A percentile compares a stretch with the other conserved stretches of the same genome.
phyloP scores from a whole-genome alignment of 2,797 vertebrate genomes.

The Zalophus californianus region DNA sequence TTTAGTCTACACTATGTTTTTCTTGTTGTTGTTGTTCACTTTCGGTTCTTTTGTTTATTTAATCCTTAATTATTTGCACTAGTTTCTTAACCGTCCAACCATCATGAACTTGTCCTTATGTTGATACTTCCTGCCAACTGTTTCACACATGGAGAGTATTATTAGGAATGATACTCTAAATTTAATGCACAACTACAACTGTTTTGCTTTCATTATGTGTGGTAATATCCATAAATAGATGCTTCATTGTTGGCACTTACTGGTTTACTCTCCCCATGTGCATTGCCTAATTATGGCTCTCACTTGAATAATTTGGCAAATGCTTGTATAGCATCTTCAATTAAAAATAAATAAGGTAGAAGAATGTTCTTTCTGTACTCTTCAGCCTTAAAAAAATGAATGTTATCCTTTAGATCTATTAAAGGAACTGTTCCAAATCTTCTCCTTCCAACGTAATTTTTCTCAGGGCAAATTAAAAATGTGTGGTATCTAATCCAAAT shows the following conservation, averaged over 20 bases:
- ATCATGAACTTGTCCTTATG: slow-evolving; percentile 67
- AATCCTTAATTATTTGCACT: slow-evolving; percentile 76
- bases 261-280: slow-evolving; percentile 74
- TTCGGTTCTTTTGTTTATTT: slow-evolving; percentile 67
- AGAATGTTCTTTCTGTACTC: slow-evolving; percentile 86
- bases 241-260: slow-evolving; percentile 77
- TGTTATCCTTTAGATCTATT: slow-evolving; percentile 83
- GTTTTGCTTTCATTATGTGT: slow-evolving; percentile 83
- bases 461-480: slow-evolving; percentile 85
- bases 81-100: slow-evolving; percentile 74
- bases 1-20: not conserved
- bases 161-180: slow-evolving; percentile 81
- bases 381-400: slow-evolving; percentile 69
- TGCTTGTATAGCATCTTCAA: slow-evolving; percentile 79
- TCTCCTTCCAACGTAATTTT: slow-evolving; percentile 83
- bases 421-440: slow-evolving; percentile 81
- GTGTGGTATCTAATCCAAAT: slow-evolving; percentile 83
- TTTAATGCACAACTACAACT: slow-evolving; percentile 85
- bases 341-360: slow-evolving; percentile 86
- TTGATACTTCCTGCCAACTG: slow-evolving; percentile 82
- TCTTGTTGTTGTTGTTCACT: not conserved
- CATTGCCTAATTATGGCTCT: slow-evolving; percentile 84
- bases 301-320: slow-evolving; percentile 84
- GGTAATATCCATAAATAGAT: slow-evolving; percentile 84
- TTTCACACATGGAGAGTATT: slow-evolving; percentile 86